phyloP scores from a whole-genome alignment of 2,888 invertebrate genomes.

The Apotomis betuletana region DNA sequence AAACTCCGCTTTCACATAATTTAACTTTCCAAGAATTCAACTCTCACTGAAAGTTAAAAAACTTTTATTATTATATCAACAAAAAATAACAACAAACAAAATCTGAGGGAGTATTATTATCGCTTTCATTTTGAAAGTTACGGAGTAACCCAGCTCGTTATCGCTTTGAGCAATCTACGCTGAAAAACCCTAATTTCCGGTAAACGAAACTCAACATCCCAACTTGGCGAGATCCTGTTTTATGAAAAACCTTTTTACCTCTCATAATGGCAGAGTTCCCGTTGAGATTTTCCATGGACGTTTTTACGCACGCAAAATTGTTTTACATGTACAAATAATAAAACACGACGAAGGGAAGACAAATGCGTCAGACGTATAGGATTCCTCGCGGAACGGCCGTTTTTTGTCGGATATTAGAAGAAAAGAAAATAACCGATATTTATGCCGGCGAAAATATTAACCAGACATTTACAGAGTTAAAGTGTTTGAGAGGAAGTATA shows the following conservation, averaged over 20 bases:
- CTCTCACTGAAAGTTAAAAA: not conserved
- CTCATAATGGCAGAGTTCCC: constrained; percentile 25
- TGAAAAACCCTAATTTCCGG: constrained; percentile 62
- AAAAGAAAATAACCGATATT: constrained; percentile 5
- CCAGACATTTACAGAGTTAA: not conserved
- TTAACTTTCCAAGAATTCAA: constrained; percentile 13
- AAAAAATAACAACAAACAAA: constrained; percentile 22
- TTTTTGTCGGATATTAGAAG: constrained; percentile 4
- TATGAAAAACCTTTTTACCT: constrained; percentile 43
- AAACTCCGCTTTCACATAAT: constrained; percentile 11
- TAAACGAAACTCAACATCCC: constrained; percentile 50
- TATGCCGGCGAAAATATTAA: constrained; percentile 16
- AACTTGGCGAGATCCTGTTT: constrained; percentile 41
- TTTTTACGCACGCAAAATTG: constrained; percentile 10
- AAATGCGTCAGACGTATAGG: constrained; percentile 18
- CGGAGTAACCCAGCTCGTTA: constrained; percentile 51
- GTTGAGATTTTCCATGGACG: constrained; percentile 22
- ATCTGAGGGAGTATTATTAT: constrained; percentile 17
- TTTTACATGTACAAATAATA: constrained; percentile 25
- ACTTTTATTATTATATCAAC: not conserved
- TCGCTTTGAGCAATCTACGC: constrained; percentile 63
- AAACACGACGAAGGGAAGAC: constrained; percentile 12
- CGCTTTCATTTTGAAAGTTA: constrained; percentile 29
- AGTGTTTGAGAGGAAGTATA: not conserved
- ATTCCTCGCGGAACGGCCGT: constrained; percentile 3